Base-by-base conservation (phyloP, 2,113 vertebrate genomes). In the Clarias batrachus region DNA sequence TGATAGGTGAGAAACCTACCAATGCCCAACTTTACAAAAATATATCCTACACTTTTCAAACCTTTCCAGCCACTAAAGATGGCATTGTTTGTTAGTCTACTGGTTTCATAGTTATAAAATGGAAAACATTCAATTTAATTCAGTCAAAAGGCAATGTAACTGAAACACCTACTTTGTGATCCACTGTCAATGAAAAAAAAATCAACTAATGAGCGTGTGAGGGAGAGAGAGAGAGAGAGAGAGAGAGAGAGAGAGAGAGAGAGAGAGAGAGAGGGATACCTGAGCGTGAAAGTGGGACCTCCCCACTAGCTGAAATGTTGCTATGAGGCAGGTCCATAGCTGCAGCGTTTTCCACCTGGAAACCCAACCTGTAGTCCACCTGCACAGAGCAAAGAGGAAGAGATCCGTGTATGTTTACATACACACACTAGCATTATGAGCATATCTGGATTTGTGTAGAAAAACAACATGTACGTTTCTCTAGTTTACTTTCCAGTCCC, bases 301-400 rank as follows among this genome's bases (percentile, higher is more conserved):
- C 97, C 88, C 98, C 98, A 87, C 96, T 95, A 37, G 89, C 91
- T 90, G 98, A 97, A 93, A 99, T 97, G 93, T 99, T 99, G 93
- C 95, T 95, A 86, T 95, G 95, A 78, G 98, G 98, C 91, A 95
- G 92, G 88, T 96, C 95, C 96, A 99, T 98, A 88, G 96, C 96
- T 88, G 94, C 66, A 37, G 96, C 94, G 92, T 99, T 97, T 89
- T 99, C 97, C 83, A 98, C 94, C 78, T 95, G 96, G 93, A 99
- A 99, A 85, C 96, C 97, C 89, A 99, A 93, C 86, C 94, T 96
- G 92, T 99, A 99, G 84, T 98, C 97, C 90, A 98, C 97, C 98
- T 99, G 89, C 9, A 78, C 79, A 76, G 87, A 11, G 63, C 0
- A 93, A 81, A 33, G 12, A 80, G n/a, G 5, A 80, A 80, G 56